Evolutionary conservation across 2,113 vertebrate species (phyloP).

Genomic region (Salvelinus fontinalis): DNA sequence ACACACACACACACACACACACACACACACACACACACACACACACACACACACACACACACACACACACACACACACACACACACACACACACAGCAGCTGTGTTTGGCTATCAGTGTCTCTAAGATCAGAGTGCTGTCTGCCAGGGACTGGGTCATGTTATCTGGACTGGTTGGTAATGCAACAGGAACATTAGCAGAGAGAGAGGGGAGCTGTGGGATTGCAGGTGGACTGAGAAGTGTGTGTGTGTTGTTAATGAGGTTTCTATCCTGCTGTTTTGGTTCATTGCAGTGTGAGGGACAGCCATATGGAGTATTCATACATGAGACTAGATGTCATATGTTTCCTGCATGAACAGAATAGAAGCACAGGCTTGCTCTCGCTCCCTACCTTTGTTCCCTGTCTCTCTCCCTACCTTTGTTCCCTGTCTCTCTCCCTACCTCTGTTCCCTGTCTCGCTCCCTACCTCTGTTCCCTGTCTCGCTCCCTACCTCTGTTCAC

Average conservation of each 20-base stretch:
- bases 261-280: constrained; percentile 15
- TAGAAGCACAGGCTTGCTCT: constrained; percentile 17
- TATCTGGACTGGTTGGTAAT: constrained; percentile 56
- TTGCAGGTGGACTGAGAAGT: constrained; percentile 59
- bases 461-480: constrained; percentile 4
- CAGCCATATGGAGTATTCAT: constrained; percentile 24
- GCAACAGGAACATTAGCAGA: constrained; percentile 44
- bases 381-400: not conserved
- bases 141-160: constrained; percentile 71
- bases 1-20: constrained; percentile 51
- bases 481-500: constrained; percentile 3
- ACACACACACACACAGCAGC: constrained; percentile 70
- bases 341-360: constrained; percentile 45
- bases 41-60: constrained; percentile 48
- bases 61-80: constrained; percentile 23
- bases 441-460: not conserved
- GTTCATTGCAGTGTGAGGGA: constrained; percentile 13
- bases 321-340: constrained; percentile 38
- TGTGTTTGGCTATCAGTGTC: constrained; percentile 80
- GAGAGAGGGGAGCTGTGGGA: constrained; percentile 61
- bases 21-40: constrained; percentile 33
- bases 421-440: not conserved
- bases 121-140: constrained; percentile 65
- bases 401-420: not conserved
- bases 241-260: constrained; percentile 38